These are phyloP conservation scores for Brachystomella parvula DNA, from an alignment of 1,140 invertebrate species.

Conservation along the genomic window DNA sequence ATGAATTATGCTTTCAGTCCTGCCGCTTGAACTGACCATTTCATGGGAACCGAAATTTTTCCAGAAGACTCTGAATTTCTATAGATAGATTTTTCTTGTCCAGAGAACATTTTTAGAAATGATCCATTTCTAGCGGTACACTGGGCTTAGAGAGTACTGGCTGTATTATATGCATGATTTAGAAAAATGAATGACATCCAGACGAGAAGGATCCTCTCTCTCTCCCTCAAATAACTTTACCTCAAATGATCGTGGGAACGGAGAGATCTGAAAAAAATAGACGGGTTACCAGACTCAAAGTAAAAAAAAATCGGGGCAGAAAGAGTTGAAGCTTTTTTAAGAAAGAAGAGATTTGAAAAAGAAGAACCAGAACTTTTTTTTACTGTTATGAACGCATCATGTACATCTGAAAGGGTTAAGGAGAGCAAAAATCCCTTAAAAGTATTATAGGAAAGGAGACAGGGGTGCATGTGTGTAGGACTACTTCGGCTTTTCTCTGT, in stretches of 20 bases:
- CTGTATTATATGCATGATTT: neutral
- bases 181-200: slow-evolving; percentile 2
- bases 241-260: neutral
- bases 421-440: slow-evolving; percentile 4
- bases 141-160: neutral
- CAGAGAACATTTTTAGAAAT: no score
- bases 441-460: neutral
- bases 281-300: neutral
- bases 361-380: slow-evolving; percentile 1
- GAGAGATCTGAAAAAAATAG: neutral
- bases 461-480: slow-evolving; percentile 3
- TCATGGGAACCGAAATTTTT: no score
- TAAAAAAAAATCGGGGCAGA: neutral
- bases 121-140: no score
- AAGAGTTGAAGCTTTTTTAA: slow-evolving; percentile 11
- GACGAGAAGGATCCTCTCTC: neutral
- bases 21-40: no score
- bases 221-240: neutral
- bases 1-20: no score
- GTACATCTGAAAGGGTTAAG: slow-evolving; percentile 7
- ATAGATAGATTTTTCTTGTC: no score
- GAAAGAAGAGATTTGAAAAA: neutral
- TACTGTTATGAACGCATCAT: neutral
- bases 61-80: no score
- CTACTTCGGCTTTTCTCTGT: neutral